phyloP scores from a whole-genome alignment of 2,888 invertebrate species.

The Amorpha juglandis region DNA sequence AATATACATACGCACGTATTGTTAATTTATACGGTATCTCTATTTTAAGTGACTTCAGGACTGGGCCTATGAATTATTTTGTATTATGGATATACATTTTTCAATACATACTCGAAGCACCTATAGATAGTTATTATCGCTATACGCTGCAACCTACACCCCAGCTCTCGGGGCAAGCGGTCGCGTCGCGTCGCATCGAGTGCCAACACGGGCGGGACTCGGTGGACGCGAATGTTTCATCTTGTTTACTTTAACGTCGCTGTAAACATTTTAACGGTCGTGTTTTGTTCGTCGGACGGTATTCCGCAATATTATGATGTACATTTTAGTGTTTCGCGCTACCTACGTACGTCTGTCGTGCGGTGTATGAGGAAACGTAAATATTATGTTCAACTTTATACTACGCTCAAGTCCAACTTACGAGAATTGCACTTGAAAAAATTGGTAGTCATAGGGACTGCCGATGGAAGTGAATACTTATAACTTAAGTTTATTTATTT shows the following conservation, averaged over 20 bases:
- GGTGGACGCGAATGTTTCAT: constrained; percentile 15
- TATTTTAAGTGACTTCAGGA: no score
- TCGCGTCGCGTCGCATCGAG: constrained; percentile 3
- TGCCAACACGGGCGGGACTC: constrained; percentile 7
- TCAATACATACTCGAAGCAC: no score
- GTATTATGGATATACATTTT: no score
- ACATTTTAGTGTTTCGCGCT: constrained; percentile 1
- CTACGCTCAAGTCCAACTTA: background rate
- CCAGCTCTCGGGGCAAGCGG: background rate
- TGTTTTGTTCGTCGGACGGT: constrained; percentile 2
- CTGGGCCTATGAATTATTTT: no score
- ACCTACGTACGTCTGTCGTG: background rate
- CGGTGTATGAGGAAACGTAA: background rate
- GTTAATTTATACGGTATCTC: no score
- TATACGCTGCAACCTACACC: background rate
- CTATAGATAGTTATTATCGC: background rate
- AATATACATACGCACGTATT: no score
- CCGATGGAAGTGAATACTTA: no score
- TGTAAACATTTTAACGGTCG: constrained; percentile 25
- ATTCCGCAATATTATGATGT: constrained; percentile 6
- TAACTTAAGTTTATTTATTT: no score
- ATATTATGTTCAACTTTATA: background rate
- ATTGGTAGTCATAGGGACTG: no score
- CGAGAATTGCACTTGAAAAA: no score
- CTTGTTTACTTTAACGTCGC: constrained; percentile 21